Percentiles rank a stretch among this genome's conserved stretches.
Conservation (phyloP, 2,797 vertebrate genomes). For the Hippoglossus hippoglossus region DNA sequence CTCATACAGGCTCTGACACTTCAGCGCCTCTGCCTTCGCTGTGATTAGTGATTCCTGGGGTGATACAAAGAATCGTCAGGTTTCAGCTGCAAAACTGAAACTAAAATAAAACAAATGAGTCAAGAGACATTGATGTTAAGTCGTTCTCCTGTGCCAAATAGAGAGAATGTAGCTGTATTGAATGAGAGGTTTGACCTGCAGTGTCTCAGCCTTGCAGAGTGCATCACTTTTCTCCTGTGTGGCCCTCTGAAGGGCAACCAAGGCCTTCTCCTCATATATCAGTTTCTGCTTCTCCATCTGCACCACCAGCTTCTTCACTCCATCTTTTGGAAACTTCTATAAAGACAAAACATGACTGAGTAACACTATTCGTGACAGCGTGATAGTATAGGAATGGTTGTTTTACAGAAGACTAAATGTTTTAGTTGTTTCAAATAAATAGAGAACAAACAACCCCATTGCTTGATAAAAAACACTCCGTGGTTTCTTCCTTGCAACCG, state of each 20-base stretch:
- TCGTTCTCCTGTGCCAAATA: background rate
- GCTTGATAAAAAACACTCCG: background rate
- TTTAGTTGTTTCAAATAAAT: background rate
- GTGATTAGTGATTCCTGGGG: constrained; percentile 85
- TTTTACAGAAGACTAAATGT: background rate
- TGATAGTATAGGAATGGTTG: background rate
- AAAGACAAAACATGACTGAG: constrained; percentile 20
- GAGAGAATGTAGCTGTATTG: background rate
- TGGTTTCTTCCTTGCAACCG: background rate
- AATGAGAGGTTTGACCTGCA: constrained; percentile 82
- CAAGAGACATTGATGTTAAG: background rate
- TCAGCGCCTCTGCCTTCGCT: constrained; percentile 80
- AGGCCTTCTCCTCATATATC: constrained; percentile 89
- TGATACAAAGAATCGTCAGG: background rate
- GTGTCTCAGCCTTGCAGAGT: constrained; percentile 84
- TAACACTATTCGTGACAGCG: background rate
- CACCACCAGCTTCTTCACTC: constrained; percentile 87
- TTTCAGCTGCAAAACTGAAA: constrained; percentile 2
- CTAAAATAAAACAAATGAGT: background rate
- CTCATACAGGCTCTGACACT: constrained; percentile 86
- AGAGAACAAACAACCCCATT: too few species aligned
- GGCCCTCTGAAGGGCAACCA: constrained; percentile 89
- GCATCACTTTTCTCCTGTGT: constrained; percentile 88
- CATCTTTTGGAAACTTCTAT: constrained; percentile 86
- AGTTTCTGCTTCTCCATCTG: constrained; percentile 94